Percentiles rank a stretch among this genome's conserved stretches.
phyloP scores from a whole-genome alignment of 2,888 invertebrate species.

The Lochmaea crataegi region DNA sequence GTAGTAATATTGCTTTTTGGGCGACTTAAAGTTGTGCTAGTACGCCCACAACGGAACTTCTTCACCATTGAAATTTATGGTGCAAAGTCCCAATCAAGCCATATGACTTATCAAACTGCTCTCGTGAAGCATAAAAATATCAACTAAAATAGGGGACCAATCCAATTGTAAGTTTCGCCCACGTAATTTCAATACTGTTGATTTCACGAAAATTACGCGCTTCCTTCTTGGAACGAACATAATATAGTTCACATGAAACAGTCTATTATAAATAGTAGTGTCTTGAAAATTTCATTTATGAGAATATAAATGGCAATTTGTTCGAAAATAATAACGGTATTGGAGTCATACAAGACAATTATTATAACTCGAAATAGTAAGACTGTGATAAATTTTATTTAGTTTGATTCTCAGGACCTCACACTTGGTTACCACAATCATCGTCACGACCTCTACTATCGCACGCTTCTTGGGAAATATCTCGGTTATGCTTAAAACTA shows the following conservation, averaged over 20 bases:
- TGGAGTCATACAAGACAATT: slow-evolving; percentile 17
- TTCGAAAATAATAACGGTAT: slow-evolving; percentile 20
- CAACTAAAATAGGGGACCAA: no score
- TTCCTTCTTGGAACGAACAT: no score
- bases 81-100: no score
- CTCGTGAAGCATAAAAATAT: no score
- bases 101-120: no score
- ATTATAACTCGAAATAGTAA: slow-evolving; percentile 25
- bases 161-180: no score
- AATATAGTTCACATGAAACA: not conserved
- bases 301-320: slow-evolving; percentile 26
- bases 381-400: slow-evolving; percentile 32
- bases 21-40: no score
- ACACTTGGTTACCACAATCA: slow-evolving; percentile 38
- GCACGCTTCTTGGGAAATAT: slow-evolving; percentile 42
- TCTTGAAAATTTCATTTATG: not conserved
- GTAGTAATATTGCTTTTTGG: no score
- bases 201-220: no score
- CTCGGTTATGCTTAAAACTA: slow-evolving; percentile 25
- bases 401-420: slow-evolving; percentile 37
- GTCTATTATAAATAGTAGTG: not conserved
- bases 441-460: slow-evolving; percentile 39
- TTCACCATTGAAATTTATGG: no score
- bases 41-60: no score
- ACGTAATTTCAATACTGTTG: no score